A percentile compares a stretch with the other conserved stretches of the same genome.
Conservation (phyloP, 2,797 vertebrate species). For the Acanthornis magna region DNA sequence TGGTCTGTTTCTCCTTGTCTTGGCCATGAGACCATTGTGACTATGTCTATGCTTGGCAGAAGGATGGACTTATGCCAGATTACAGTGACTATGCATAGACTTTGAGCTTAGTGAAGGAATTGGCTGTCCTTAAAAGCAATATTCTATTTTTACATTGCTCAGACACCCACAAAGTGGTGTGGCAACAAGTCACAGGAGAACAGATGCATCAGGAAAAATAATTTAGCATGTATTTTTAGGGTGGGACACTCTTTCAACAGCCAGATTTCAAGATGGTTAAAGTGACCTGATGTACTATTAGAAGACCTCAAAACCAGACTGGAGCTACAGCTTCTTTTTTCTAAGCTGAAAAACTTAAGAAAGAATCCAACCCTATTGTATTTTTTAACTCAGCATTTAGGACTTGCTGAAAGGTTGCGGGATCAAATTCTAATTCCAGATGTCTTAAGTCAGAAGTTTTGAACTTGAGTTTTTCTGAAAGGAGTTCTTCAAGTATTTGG, state of each 20-base stretch:
- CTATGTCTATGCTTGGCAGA: neutral
- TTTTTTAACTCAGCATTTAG: neutral
- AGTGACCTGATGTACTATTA: neutral
- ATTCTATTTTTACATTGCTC: neutral
- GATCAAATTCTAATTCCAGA: neutral
- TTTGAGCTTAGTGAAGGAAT: neutral
- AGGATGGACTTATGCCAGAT: neutral
- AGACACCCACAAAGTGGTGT: neutral
- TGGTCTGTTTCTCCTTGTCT: neutral
- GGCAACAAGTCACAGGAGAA: neutral
- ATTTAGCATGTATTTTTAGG: neutral
- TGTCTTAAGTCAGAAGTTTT: neutral
- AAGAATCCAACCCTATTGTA: rapidly evolving
- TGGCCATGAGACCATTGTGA: neutral
- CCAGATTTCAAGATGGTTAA: neutral
- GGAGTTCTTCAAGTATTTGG: neutral
- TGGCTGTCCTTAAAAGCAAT: neutral
- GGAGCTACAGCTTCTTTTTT: neutral
- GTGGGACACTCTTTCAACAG: neutral
- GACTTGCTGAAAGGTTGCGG: neutral
- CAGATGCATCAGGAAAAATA: neutral
- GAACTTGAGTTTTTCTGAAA: neutral
- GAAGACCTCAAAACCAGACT: neutral
- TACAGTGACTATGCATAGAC: neutral
- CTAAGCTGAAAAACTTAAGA: neutral